Conservation (phyloP, 2,888 invertebrate genomes). For the Omphaloscelis lunosa region DNA sequence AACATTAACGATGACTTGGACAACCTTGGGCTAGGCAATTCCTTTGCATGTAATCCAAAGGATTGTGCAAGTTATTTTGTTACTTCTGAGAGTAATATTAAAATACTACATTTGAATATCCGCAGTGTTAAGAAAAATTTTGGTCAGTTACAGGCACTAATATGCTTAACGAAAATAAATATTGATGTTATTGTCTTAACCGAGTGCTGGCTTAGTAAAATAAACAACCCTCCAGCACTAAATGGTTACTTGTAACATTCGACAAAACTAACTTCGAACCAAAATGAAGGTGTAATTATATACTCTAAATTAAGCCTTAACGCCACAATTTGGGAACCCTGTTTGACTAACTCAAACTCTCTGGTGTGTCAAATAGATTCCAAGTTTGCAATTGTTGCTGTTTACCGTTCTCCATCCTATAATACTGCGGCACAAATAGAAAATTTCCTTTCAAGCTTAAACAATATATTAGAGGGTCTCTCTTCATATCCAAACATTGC, state of each 20-base stretch:
- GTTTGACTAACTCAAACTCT: too few species aligned
- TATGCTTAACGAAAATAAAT: background rate
- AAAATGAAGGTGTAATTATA: background rate
- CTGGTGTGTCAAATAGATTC: background rate
- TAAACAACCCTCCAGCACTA: background rate
- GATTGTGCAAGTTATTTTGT: background rate
- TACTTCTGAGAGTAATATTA: background rate
- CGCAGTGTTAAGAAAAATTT: background rate
- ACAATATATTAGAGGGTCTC: too few species aligned
- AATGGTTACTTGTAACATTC: background rate
- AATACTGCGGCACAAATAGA: background rate
- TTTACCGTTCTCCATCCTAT: background rate
- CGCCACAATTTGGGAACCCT: too few species aligned
- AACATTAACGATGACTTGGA: constrained; percentile 1
- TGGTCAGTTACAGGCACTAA: background rate
- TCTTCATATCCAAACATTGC: too few species aligned
- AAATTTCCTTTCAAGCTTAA: background rate
- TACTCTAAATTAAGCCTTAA: background rate
- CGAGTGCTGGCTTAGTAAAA: background rate
- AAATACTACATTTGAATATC: constrained; percentile 2
- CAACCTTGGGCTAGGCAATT: background rate
- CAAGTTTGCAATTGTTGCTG: background rate
- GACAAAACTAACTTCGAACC: background rate
- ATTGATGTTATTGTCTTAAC: background rate
- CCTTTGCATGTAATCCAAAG: background rate